Base-by-base conservation (phyloP, 2,797 vertebrate species). In the Bovichtus variegatus region DNA sequence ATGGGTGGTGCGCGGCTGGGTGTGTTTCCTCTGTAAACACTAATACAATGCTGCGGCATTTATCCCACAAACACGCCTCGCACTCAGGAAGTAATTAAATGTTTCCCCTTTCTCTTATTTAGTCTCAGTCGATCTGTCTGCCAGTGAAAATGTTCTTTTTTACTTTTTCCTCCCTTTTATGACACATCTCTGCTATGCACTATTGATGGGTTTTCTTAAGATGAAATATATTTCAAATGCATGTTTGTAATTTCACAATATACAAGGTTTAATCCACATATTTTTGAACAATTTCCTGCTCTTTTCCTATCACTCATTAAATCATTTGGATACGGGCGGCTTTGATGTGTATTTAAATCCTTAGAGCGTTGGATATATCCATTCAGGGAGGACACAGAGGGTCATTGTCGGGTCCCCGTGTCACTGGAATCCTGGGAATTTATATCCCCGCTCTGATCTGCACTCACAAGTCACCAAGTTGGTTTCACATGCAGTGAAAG, bases 11-110 rank as follows among this genome's bases (percentile, higher is more conserved):
- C 69, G 68, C 18, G 38, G 36, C 64, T 21, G 9, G 36, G 58
- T 70, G 46, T 64, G 78, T 84, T 87, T 90, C 90, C 86, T 89
- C 81, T 73, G 84, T 85, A 91, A 93, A 92, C 90, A 88, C 71
- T 53, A 63, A 82, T 44, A 89, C 91, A 90, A 88, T 89, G 83
- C 81, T 61, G 61, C 79, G 70, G 74, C 76, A 61, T 90, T 88
- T 84, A 83, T 80, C 86, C 85, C 67, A 74, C 74, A 71, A 47
- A 49, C 51, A n/a, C 44, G 61, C 54, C 59, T 75, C 15, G 0
- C 63, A 87, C 74, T 74, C 76, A 75, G 89, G 87, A 91, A 86
- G 79, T 69, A 43, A 85, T 91, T 53, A 83, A 79, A 50, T 61
- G 49, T 88, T 87, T 89, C 80, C 71, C 66, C 49, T 85, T 81